Evolutionary conservation across 2,888 invertebrate species (phyloP).

Genomic region (Tubulanus polymorphus): DNA sequence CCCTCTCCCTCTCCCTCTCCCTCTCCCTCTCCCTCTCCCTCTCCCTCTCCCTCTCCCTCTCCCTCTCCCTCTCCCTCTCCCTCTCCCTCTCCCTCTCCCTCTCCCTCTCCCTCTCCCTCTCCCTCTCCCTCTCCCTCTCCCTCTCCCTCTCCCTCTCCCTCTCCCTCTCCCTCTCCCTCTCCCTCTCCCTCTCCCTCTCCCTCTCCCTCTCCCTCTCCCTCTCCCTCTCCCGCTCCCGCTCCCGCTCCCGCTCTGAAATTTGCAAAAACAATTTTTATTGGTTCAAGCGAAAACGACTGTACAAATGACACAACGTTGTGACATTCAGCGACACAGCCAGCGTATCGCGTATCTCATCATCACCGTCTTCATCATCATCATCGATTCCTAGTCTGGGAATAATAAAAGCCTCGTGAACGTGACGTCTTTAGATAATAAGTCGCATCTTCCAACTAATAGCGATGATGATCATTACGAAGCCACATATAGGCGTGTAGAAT

Average conservation of each 20-base stretch:
- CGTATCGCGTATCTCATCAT: no score
- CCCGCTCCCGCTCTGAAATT: not conserved
- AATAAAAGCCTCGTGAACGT: no score
- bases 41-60: not conserved
- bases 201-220: constrained; percentile 1
- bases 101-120: not conserved
- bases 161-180: constrained; percentile 2
- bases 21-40: not conserved
- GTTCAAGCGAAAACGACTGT: no score
- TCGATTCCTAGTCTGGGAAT: no score
- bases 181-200: constrained; percentile 1
- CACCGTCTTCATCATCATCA: no score
- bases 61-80: not conserved
- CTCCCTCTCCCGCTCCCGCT: not conserved
- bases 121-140: not conserved
- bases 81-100: not conserved
- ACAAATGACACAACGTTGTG: no score
- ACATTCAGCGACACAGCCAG: no score
- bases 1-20: not conserved
- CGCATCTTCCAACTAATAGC: no score
- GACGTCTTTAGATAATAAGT: no score
- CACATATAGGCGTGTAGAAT: no score
- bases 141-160: constrained; percentile 1
- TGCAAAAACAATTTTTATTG: no score
- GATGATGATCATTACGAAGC: no score